Evolutionary conservation across 2,888 invertebrate species (phyloP), one percentile per base, ranked within the genome.

Genomic region (Ypsolopha scabrella): DNA sequence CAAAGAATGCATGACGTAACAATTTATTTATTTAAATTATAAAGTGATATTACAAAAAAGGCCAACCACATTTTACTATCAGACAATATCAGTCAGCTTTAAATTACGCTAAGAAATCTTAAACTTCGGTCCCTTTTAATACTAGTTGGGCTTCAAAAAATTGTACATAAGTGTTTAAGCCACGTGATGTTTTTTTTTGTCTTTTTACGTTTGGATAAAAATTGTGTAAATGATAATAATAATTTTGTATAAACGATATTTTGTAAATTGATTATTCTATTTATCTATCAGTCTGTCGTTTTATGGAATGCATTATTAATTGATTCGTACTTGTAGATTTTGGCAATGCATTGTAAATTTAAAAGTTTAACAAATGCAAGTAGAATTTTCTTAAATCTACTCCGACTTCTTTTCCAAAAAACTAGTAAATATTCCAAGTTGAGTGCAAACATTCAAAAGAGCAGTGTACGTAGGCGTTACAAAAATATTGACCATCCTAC

Each of bases 111-210:
- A 72, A 65, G 65, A 65, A 63, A 66, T 68, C 63, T 64, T 65
- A 62, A 67, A 67, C 70, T 76, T 80, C 75, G 80, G 80, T 80
- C 80, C 80, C 80, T 67, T 64, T 65, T 70, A 80, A 79, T 77
- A 80, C 76, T 76, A 63, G 57, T 61, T 61, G 63, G 62, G 54
- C 57, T 13, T 43, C 14, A 13, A 13, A 14, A 9, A 14, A 11
- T 14, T 38, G 9, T 10, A 38, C 43, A 13, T 13, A 43, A 9
- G 24, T 14, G 9, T 11, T 41, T 43, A 7, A 43, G 13, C 41
- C 10, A 41, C 41, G 11, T 24, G 24, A 24, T 41, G 13, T 41
- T 43, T 13, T n/a, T 43, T 43, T 43, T 43, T 13, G 43, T 43
- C 43, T 43, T 43, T 43, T 43, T 43, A 7, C 2, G 14, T 13